Percentiles rank a stretch among this genome's conserved stretches.
phyloP scores from a whole-genome alignment of 2,797 vertebrate genomes.

The Tarsius wallacei region DNA sequence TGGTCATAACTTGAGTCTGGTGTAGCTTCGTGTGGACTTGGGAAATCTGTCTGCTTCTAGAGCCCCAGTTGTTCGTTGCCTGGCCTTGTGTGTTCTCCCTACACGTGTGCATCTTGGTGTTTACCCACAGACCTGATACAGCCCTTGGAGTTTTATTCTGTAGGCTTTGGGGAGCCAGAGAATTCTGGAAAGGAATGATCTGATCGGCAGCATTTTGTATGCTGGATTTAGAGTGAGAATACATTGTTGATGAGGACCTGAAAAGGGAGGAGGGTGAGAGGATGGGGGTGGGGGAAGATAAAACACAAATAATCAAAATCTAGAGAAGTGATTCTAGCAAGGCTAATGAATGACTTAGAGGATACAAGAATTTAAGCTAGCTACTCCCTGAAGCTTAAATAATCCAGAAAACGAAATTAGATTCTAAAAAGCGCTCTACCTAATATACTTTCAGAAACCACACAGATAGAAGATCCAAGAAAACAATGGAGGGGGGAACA shows the following conservation, averaged over 20 bases:
- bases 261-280: background rate
- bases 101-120: background rate
- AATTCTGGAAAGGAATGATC: background rate
- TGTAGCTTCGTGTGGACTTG: too few relatives aligned
- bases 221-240: background rate
- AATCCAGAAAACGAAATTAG: background rate
- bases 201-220: background rate
- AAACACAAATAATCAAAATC: background rate
- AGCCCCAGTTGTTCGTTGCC: background rate
- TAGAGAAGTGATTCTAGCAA: background rate
- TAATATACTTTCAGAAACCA: conserved; percentile 90
- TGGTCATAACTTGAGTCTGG: background rate
- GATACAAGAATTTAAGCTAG: background rate
- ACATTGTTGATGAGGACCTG: background rate
- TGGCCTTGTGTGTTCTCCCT: background rate
- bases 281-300: background rate
- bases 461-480: conserved; percentile 94
- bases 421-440: background rate
- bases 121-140: background rate
- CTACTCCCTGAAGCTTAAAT: background rate
- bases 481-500: conserved; percentile 94
- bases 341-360: background rate
- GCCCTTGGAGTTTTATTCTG: background rate
- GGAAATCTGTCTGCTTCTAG: background rate
- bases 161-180: background rate